Evolutionary conservation across 2,888 invertebrate species (phyloP), one percentile per base, ranked within the genome.

Genomic region (Diaperis boleti): DNA sequence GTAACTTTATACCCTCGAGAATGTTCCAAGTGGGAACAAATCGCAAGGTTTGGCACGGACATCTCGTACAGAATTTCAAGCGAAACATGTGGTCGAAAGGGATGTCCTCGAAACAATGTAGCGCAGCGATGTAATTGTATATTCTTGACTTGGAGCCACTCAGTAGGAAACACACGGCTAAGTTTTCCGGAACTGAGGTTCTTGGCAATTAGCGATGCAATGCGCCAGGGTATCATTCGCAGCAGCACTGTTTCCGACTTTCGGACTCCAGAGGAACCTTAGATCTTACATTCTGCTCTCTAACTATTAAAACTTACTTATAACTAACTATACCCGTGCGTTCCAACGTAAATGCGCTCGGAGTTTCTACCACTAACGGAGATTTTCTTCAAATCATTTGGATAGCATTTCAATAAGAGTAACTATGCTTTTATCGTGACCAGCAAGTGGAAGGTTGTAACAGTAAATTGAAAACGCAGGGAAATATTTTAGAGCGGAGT

Each of bases 151-250:
- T 60, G 42, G 20, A 52, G 39, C 33, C 52, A 59, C 49, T 59
- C 49, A 35, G 26, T 29, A 33, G 44, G 59, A 49, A 59, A 50
- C 59, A 42, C 14, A 20, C 18, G 33, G 33, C 39, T 39, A 62
- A 62, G 49, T 62, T 62, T 49, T 49, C 47, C 56, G 61, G 52
- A 71, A 69, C 70, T 71, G 71, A 67, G 72, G 72, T 71, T 74
- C 69, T 60, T 70, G 65, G 69, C 74, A 76, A 76, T 76, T 76
- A 76, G 73, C 71, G 72, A 72, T 75, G 76, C 75, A 75, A 75
- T 72, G 69, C 76, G 67, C 75, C 62, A 44, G 76, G 74, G 76
- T 74, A 69, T 69, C 73, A 71, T 76, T 74, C 69, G 20, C 52
- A 70, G 68, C 70, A 74, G 72, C 71, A 74, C 69, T 72, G 71